Conservation (phyloP, 2,888 invertebrate genomes). For the Pegoplata infirma region DNA sequence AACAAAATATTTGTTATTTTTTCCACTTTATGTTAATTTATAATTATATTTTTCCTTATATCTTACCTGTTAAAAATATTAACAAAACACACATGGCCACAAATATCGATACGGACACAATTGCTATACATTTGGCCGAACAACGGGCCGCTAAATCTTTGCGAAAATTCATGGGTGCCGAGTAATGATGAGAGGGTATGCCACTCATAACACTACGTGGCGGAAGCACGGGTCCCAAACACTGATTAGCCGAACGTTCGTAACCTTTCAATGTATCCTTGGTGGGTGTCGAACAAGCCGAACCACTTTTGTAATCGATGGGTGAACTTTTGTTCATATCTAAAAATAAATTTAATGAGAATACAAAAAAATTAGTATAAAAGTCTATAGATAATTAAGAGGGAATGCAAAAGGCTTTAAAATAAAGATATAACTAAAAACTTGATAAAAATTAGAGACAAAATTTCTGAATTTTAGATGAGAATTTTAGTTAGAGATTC, state of each 20-base stretch:
- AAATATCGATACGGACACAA: constrained; percentile 90
- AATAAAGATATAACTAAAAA: background rate
- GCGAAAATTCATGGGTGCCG: constrained; percentile 91
- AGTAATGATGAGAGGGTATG: constrained; percentile 85
- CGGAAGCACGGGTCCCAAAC: constrained; percentile 86
- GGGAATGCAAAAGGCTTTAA: too few relatives aligned
- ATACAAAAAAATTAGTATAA: too few relatives aligned
- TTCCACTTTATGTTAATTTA: too few relatives aligned
- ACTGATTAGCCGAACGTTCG: constrained; percentile 81
- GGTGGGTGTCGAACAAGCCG: constrained; percentile 92
- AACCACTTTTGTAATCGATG: constrained; percentile 91
- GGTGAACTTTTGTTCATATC: constrained; percentile 93
- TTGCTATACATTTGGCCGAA: constrained; percentile 95
- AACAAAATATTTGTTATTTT: too few relatives aligned
- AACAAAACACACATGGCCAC: constrained; percentile 90
- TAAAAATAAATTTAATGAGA: constrained; percentile 76
- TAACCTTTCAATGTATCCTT: constrained; percentile 82
- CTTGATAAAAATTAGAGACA: background rate
- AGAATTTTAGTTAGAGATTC: too few relatives aligned
- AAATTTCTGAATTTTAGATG: background rate
- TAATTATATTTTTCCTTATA: background rate
- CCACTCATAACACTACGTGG: constrained; percentile 81
- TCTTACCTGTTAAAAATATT: constrained; percentile 91
- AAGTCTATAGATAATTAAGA: too few relatives aligned
- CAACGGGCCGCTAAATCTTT: constrained; percentile 92